Evolutionary conservation across 2,797 vertebrate genomes (phyloP), one percentile per base, ranked within the genome.

Genomic region (Cynopterus sphinx): DNA sequence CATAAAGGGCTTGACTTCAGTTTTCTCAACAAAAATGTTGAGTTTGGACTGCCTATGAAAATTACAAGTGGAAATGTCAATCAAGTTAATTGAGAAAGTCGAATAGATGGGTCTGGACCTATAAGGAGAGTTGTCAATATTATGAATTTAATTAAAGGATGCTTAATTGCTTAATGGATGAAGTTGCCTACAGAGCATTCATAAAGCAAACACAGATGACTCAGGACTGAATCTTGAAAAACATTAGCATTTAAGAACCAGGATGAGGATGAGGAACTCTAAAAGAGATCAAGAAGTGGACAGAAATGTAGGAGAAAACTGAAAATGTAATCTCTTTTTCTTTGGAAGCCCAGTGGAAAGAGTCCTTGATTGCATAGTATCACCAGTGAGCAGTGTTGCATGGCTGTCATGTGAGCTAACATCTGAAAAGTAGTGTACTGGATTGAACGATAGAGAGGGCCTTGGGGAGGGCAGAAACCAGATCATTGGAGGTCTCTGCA

Each of bases 101-200:
- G 19, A 39, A 57, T 78, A 46, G 36, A 7, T 70, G 57, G 61
- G 51, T 70, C 55, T 96, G 77, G 26, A 79, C 16, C 31, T 90
- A 79, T 85, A 43, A 46, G 74, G 51, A 95, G 73, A 46, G 46
- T 75, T 89, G 57, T 83, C 65, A 77, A 81, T 96, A 67, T 92
- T 94, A 63, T 31, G 63, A 73, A 74, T 87, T 33, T 87, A 73
- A 85, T 94, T 84, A 94, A 96, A 92, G 49, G 59, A 91, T 88
- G 22, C 39, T 51, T 51, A 93, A 81, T 36, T 92, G 77, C 49
- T 83, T 91, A n/a, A 75, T 57, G 57, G 31, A 28, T 96, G n/a
- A 73, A 22, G 33, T 94, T 26, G 26, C 28, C 31, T 55, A 67
- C 13, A 55, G 63, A 88, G 12, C 31, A 63, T 82, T 90, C 85